Conservation (phyloP, 2,797 vertebrate species). For the Phoeniculus purpureus region DNA sequence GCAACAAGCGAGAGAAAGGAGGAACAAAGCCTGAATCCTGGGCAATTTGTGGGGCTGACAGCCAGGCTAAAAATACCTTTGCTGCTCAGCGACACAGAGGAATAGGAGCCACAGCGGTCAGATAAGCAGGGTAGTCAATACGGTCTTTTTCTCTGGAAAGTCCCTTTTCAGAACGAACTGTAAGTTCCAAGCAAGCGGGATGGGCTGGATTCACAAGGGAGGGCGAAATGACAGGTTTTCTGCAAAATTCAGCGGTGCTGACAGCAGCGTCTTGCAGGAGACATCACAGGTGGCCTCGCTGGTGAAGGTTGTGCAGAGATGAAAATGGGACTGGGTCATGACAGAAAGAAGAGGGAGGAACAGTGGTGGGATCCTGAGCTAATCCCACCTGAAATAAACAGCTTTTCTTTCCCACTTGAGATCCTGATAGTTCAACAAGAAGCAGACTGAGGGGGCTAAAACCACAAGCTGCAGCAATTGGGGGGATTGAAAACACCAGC, state of each 20-base stretch:
- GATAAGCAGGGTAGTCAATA: neutral
- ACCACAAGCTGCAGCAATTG: neutral
- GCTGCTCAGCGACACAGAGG: neutral
- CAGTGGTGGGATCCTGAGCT: too few relatives aligned
- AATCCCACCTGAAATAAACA: rapidly evolving
- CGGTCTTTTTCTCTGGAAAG: neutral
- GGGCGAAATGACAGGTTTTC: neutral
- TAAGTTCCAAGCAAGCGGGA: neutral
- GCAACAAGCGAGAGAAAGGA: neutral
- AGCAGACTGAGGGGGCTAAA: neutral
- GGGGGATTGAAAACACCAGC: rapidly evolving
- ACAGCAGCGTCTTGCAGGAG: neutral
- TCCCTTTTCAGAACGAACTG: neutral
- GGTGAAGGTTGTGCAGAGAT: neutral
- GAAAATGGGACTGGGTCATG: neutral
- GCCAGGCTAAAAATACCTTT: constrained; percentile 15
- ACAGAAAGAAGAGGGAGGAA: neutral
- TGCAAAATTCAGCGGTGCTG: neutral
- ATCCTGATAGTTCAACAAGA: neutral
- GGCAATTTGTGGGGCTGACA: neutral
- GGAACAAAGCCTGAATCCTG: neutral
- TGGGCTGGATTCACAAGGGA: neutral
- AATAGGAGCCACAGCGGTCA: neutral
- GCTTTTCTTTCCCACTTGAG: neutral
- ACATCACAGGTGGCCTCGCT: neutral